phyloP scores from a whole-genome alignment of 1,140 invertebrate genomes.

The Drosophila santomea region DNA sequence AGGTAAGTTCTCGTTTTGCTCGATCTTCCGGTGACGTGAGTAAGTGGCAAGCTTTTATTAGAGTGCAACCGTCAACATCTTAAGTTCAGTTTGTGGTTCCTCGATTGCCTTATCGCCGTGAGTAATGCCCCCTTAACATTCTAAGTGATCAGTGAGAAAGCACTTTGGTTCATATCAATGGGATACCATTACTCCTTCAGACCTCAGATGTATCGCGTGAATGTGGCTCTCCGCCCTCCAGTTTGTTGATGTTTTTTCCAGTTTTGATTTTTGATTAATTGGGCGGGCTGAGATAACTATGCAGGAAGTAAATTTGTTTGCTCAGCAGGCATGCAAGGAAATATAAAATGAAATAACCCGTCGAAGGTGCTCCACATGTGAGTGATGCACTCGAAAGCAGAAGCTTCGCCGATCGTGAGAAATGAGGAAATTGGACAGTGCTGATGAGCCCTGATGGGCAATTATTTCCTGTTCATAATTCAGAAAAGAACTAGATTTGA shows the following conservation, averaged over 20 bases:
- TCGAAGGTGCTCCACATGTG: constrained; percentile 16
- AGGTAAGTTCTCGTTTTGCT: constrained; percentile 55
- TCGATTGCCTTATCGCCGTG: constrained; percentile 56
- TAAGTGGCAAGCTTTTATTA: constrained; percentile 49
- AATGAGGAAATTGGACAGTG: constrained; percentile 20
- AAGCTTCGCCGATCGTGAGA: constrained; percentile 21
- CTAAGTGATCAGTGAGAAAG: constrained; percentile 36
- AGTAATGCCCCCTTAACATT: constrained; percentile 44
- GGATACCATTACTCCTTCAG: constrained; percentile 6
- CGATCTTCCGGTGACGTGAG: constrained; percentile 40
- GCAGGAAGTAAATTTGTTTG: constrained; percentile 65
- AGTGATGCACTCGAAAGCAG: constrained; percentile 21
- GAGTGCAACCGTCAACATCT: constrained; percentile 5
- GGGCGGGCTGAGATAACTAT: constrained; percentile 51
- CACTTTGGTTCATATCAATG: constrained; percentile 49
- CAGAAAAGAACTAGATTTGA: constrained; percentile 15
- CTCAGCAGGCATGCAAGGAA: constrained; percentile 28
- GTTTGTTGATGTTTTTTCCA: constrained; percentile 29
- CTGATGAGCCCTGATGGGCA: constrained; percentile 4
- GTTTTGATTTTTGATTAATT: constrained; percentile 70
- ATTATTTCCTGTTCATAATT: constrained; percentile 22
- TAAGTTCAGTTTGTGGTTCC: constrained; percentile 20
- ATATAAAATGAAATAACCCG: background rate
- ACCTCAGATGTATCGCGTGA: constrained; percentile 55
- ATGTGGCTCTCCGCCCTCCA: constrained; percentile 42